Percentiles rank a stretch among this genome's conserved stretches.
Evolutionary conservation across 1,140 invertebrate species (phyloP).

Genomic region (Leptopilina clavipes): DNA sequence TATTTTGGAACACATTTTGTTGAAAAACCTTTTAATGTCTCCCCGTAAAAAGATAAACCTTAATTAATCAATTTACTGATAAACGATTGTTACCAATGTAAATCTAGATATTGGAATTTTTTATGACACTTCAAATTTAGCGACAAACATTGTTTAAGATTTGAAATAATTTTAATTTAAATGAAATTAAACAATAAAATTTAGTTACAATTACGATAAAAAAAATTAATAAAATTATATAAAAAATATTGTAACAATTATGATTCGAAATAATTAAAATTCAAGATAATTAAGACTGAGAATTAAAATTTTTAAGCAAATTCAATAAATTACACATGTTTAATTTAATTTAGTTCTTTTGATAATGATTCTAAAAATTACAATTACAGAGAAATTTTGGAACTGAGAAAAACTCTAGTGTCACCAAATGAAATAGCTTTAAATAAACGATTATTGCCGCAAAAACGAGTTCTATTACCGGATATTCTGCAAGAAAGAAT

Average conservation of each 20-base stretch:
- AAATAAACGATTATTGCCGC: constrained; percentile 75
- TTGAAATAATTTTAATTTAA: neutral
- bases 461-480: constrained; percentile 78
- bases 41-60: constrained; percentile 18
- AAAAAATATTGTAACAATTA: too few species aligned
- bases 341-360: too few species aligned
- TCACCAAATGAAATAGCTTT: constrained; percentile 61
- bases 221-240: too few species aligned
- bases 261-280: too few species aligned
- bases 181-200: neutral
- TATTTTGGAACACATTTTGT: neutral
- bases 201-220: too few species aligned
- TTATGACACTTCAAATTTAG: neutral
- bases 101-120: neutral
- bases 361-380: constrained; percentile 9
- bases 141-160: neutral
- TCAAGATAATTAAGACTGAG: too few species aligned
- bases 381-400: constrained; percentile 67
- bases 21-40: constrained; percentile 11
- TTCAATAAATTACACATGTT: too few species aligned
- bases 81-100: neutral
- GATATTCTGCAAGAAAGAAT: constrained; percentile 80
- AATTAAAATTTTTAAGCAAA: too few species aligned
- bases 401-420: constrained; percentile 57
- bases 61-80: constrained; percentile 22